Conservation (phyloP, 53 echinoderm and acorn worm species). For the Mesocentrotus franciscanus region DNA sequence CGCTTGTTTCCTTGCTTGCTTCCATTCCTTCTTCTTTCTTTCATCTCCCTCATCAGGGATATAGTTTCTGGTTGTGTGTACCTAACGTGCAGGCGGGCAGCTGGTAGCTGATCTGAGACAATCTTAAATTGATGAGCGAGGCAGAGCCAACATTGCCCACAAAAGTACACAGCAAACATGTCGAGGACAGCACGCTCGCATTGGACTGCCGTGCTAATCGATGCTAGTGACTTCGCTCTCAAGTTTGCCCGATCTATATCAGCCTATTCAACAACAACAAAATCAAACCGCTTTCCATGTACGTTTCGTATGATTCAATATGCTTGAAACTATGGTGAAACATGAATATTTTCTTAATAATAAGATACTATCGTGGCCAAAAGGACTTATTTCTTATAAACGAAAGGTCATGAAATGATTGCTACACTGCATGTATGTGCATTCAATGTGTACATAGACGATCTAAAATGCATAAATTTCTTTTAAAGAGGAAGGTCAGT, state of each 20-base stretch:
- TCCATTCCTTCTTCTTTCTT: background rate
- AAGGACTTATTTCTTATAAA: too few relatives aligned
- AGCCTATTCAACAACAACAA: background rate
- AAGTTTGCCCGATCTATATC: background rate
- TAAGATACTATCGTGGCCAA: too few relatives aligned
- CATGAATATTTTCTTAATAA: too few relatives aligned
- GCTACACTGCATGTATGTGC: background rate
- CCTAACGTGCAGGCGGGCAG: slow-evolving; percentile 53
- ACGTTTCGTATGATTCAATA: background rate
- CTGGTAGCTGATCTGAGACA: slow-evolving; percentile 14
- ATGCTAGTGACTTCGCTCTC: background rate
- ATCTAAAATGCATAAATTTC: background rate
- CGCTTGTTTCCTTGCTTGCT: background rate
- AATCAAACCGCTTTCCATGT: background rate
- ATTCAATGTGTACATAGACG: background rate
- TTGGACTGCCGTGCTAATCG: slow-evolving; percentile 20
- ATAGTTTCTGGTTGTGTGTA: slow-evolving; percentile 49
- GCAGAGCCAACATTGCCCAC: slow-evolving; percentile 21
- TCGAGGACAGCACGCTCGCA: slow-evolving; percentile 26
- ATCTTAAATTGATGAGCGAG: slow-evolving; percentile 61
- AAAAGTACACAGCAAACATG: slow-evolving; percentile 52
- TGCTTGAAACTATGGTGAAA: too few relatives aligned
- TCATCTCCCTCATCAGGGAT: background rate
- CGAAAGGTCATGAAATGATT: background rate
- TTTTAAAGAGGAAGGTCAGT: too few relatives aligned